phyloP scores from a whole-genome alignment of 2,113 vertebrate genomes.

The Nesogale talazaci region DNA sequence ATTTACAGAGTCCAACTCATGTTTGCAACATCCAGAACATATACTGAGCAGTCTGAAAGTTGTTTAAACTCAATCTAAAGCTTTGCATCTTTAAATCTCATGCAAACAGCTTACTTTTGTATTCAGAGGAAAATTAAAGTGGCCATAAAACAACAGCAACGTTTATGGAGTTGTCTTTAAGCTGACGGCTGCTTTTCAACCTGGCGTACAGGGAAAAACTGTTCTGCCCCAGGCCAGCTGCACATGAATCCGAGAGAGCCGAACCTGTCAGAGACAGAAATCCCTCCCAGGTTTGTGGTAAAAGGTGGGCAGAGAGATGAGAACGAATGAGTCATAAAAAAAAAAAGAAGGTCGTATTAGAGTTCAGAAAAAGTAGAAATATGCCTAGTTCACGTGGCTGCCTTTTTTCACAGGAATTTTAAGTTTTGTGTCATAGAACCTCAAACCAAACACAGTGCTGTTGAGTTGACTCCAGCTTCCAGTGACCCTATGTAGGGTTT shows the following conservation, averaged over 20 bases:
- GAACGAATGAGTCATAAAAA: neutral
- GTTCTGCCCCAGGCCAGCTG: conserved; percentile 36
- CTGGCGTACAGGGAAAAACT: neutral
- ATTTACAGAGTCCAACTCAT: conserved; percentile 60
- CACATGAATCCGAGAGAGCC: conserved; percentile 64
- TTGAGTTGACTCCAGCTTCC: no score
- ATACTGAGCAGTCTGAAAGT: conserved; percentile 59
- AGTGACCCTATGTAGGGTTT: no score
- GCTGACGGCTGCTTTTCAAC: conserved; percentile 41
- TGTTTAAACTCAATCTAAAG: conserved; percentile 56
- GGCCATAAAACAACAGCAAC: conserved; percentile 70
- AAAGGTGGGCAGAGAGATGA: conserved; percentile 3
- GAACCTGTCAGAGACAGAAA: neutral
- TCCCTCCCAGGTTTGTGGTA: neutral
- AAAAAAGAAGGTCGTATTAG: neutral
- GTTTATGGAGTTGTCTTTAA: conserved; percentile 49
- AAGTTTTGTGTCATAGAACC: neutral
- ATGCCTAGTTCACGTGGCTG: neutral
- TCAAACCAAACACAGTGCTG: no score
- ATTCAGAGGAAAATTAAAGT: conserved; percentile 70
- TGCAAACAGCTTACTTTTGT: conserved; percentile 71
- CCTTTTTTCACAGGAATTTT: conserved; percentile 3
- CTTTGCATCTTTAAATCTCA: conserved; percentile 66
- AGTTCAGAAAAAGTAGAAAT: neutral
- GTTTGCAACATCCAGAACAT: conserved; percentile 67